Base-by-base conservation (phyloP, 2,797 vertebrate species). In the Cichlasoma orientale region DNA sequence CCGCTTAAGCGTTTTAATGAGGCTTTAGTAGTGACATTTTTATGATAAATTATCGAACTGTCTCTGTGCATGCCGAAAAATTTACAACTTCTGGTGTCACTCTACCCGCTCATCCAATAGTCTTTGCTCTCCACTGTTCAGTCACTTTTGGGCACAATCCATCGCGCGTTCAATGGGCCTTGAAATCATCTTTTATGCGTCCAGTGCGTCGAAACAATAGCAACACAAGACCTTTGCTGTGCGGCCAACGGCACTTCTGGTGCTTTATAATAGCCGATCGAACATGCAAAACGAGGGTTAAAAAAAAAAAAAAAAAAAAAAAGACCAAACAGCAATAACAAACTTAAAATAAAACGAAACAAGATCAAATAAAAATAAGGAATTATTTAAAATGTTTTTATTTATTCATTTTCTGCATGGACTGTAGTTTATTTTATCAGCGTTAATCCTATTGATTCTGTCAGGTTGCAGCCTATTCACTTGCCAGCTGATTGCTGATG, bases 101-200 rank as follows among this genome's bases (percentile, higher is more conserved):
- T 74, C 23, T 55, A 47, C 50, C 72, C 54, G 69, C 78, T 89
- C 80, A 77, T 82, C 63, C 73, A 84, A 85, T 92, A 94, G 94
- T 95, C 91, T 79, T 93, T 92, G 83, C 55, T 82, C 61, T 82
- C 80, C 66, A 75, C 89, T 90, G 82, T 59, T 92, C 84, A 85
- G 87, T 75, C 84, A 82, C 89, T 93, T 93, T 93, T 87, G 79
- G 78, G 69, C 84, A 86, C 94, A 93, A 95, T 95, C 94, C 92
- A 93, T 95, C 93, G 92, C 91, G 86, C 82, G 92, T 89, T 94
- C 93, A 96, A 95, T 95, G 92, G 91, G 92, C 94, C 96, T 92
- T 96, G 93, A 95, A 96, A 96, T 95, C 86, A 86, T 85, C 92
- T 86, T 93, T 94, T 95, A 91, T 91, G 88, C 80, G 92, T 86